A percentile compares a stretch with the other conserved stretches of the same genome.
phyloP scores from a whole-genome alignment of 1,140 invertebrate genomes.

The Drosophila malerkotliana region DNA sequence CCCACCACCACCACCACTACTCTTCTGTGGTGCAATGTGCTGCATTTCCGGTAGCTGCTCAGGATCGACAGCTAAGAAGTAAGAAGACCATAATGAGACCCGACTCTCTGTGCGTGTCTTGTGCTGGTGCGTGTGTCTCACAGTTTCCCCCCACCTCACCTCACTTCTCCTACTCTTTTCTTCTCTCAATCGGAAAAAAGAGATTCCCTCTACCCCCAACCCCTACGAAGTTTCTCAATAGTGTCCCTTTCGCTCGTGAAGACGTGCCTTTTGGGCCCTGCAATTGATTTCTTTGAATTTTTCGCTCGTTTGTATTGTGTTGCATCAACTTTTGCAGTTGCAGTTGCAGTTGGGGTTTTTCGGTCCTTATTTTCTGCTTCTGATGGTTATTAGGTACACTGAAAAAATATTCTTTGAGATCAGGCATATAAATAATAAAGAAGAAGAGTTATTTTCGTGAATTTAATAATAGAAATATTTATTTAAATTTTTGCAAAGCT shows the following conservation, averaged over 20 bases:
- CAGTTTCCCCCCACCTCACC: slow-evolving; percentile 19
- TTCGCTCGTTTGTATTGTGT: slow-evolving; percentile 66
- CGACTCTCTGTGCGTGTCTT: slow-evolving; percentile 65
- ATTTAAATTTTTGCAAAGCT: no score
- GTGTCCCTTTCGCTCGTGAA: slow-evolving; percentile 12
- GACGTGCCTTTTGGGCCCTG: slow-evolving; percentile 74
- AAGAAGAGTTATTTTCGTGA: no score
- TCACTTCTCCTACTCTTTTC: neutral
- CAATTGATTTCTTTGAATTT: slow-evolving; percentile 80
- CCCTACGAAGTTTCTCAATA: neutral
- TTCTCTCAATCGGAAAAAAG: neutral
- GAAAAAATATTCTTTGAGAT: no score
- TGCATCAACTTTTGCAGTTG: slow-evolving; percentile 47
- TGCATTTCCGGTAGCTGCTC: slow-evolving; percentile 75
- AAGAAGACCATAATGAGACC: slow-evolving; percentile 26
- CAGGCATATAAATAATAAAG: no score
- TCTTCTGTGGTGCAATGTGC: slow-evolving; percentile 62
- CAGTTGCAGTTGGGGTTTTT: neutral
- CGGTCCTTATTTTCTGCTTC: slow-evolving; percentile 1
- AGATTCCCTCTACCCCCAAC: slow-evolving; percentile 19
- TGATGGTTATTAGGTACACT: slow-evolving; percentile 9
- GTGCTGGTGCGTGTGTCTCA: slow-evolving; percentile 69
- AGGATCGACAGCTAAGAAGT: slow-evolving; percentile 17
- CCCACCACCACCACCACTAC: neutral
- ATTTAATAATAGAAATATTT: no score